phyloP scores from a whole-genome alignment of 2,113 vertebrate genomes.

The Chlamydotis undulata region DNA sequence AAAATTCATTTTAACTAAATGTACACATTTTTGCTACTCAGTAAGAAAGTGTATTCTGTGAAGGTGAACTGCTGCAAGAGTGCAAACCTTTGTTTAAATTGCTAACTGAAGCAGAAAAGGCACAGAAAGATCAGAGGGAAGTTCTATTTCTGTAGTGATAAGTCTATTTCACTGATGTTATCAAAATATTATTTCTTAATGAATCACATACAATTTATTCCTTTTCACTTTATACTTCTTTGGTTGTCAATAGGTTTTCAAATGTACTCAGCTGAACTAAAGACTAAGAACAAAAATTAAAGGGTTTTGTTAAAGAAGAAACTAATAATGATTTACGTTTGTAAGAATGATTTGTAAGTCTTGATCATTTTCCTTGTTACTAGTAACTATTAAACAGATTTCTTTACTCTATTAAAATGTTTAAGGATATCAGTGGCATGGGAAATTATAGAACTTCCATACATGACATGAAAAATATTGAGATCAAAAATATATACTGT shows the following conservation, averaged over 20 bases:
- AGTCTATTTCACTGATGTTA: neutral
- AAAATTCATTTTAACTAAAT: slow-evolving; percentile 24
- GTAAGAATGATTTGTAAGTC: neutral
- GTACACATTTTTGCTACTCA: neutral
- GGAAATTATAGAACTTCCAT: neutral
- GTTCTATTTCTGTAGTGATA: neutral
- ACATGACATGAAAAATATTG: neutral
- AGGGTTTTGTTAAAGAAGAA: neutral
- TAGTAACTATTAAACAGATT: neutral
- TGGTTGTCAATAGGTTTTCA: neutral
- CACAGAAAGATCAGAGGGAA: neutral
- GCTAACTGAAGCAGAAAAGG: neutral
- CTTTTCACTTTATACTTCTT: neutral
- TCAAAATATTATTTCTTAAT: neutral
- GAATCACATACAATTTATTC: neutral
- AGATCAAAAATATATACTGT: neutral
- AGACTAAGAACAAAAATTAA: neutral
- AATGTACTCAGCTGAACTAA: neutral
- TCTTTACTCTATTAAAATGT: neutral
- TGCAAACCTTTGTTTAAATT: slow-evolving; percentile 5
- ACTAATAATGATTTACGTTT: neutral
- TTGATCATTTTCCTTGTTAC: neutral
- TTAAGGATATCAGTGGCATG: neutral
- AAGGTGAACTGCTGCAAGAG: neutral
- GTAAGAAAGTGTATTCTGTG: neutral